Evolutionary conservation across 2,888 invertebrate species (phyloP).

Genomic region (Leptinotarsa tumamoca): DNA sequence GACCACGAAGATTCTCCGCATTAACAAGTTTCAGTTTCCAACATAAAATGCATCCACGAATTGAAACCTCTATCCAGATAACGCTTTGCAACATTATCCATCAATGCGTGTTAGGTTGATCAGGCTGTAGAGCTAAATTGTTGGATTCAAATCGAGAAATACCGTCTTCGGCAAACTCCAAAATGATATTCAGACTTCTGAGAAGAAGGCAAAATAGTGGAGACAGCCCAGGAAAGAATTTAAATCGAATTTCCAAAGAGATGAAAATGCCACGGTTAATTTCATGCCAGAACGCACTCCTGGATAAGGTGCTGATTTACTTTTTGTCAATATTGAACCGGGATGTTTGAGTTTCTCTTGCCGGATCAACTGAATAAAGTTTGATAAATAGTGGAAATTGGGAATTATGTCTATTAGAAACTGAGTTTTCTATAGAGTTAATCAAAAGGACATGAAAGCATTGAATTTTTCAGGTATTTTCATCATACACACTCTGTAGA

Average conservation of each 20-base stretch:
- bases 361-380: background rate
- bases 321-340: conserved; percentile 22
- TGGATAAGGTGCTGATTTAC: conserved; percentile 34
- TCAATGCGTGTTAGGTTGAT: too few relatives aligned
- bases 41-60: too few relatives aligned
- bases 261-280: conserved; percentile 33
- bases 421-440: too few relatives aligned
- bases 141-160: background rate
- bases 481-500: too few relatives aligned
- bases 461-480: too few relatives aligned
- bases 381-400: background rate
- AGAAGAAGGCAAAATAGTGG: conserved; percentile 22
- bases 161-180: background rate
- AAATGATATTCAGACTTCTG: conserved; percentile 29
- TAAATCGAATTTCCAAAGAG: conserved; percentile 32
- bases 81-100: too few relatives aligned
- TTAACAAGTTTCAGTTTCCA: too few relatives aligned
- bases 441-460: too few relatives aligned
- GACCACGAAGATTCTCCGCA: too few relatives aligned
- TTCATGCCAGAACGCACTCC: conserved; percentile 33
- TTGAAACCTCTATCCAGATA: too few relatives aligned
- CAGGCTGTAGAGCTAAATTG: too few relatives aligned
- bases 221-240: conserved; percentile 31
- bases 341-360: background rate
- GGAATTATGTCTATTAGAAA: background rate